Percentiles rank a stretch among this genome's conserved stretches.
These are phyloP conservation scores for Ochotona curzoniae DNA, from an alignment of 2,113 vertebrate species.

Conservation along the genomic window DNA sequence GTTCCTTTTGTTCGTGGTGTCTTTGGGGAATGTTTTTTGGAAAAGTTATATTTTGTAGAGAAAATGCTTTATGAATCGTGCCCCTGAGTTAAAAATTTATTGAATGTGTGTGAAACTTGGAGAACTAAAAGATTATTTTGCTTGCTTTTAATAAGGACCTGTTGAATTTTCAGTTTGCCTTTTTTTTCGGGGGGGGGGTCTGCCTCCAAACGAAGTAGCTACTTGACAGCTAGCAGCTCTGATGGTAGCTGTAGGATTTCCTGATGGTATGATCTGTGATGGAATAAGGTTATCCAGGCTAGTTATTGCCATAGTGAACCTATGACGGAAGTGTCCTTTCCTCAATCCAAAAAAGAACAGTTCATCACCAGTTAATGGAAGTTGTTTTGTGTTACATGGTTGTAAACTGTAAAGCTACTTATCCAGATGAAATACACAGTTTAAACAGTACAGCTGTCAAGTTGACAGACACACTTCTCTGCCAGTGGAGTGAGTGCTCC, in stretches of 20 bases:
- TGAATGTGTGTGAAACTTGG: slow-evolving; percentile 70
- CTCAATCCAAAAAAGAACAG: slow-evolving; percentile 53
- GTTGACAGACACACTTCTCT: slow-evolving; percentile 64
- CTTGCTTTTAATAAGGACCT: slow-evolving; percentile 40
- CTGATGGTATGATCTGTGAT: slow-evolving; percentile 41
- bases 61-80: slow-evolving; percentile 61
- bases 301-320: slow-evolving; percentile 64
- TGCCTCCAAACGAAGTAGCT: slow-evolving; percentile 66
- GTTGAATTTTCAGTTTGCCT: slow-evolving; percentile 66
- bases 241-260: slow-evolving; percentile 34
- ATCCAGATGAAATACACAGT: slow-evolving; percentile 15
- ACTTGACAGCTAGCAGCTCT: slow-evolving; percentile 17
- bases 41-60: slow-evolving; percentile 75
- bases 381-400: slow-evolving; percentile 48
- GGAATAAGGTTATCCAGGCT: slow-evolving; percentile 51
- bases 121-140: slow-evolving; percentile 56
- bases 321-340: slow-evolving; percentile 66
- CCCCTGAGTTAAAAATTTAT: slow-evolving; percentile 65
- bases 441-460: slow-evolving; percentile 25
- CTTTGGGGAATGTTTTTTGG: slow-evolving; percentile 59
- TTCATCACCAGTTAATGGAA: slow-evolving; percentile 53
- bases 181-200: neutral
- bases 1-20: slow-evolving; percentile 15
- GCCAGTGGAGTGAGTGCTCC: slow-evolving; percentile 68
- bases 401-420: slow-evolving; percentile 56